Conservation (phyloP, 2,113 vertebrate species). For the Sinocyclocheilus grahami region DNA sequence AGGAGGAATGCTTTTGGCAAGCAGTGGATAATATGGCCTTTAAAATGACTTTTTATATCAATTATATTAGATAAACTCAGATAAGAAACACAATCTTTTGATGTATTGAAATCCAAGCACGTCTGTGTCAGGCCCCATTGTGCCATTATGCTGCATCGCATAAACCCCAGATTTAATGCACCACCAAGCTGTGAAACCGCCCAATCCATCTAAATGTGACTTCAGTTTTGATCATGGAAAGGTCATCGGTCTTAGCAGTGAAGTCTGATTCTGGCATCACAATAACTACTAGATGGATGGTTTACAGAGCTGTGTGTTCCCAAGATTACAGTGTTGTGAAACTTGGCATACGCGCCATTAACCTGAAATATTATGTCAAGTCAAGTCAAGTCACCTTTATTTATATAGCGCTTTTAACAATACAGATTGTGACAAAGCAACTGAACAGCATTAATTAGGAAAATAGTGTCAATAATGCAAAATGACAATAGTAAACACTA, state of each 20-base stretch:
- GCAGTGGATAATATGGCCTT: neutral
- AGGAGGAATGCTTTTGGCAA: neutral
- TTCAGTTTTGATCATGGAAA: slow-evolving; percentile 29
- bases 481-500: no score
- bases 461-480: no score
- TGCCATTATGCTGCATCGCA: neutral
- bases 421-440: no score
- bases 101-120: slow-evolving; percentile 2
- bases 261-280: slow-evolving; percentile 19
- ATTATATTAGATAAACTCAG: neutral
- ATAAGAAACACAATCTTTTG: neutral
- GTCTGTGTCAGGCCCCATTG: neutral
- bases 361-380: slow-evolving; percentile 25
- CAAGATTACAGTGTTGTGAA: slow-evolving; percentile 21
- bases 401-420: no score
- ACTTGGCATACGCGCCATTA: slow-evolving; percentile 15
- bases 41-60: neutral
- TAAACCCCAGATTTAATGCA: slow-evolving; percentile 37
- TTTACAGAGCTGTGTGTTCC: slow-evolving; percentile 19
- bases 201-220: slow-evolving; percentile 15
- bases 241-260: slow-evolving; percentile 5
- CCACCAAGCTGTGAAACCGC: slow-evolving; percentile 25
- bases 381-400: no score
- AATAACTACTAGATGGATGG: slow-evolving; percentile 24
- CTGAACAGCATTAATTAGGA: no score